Conservation (phyloP, 2,888 invertebrate genomes). For the Notocelia uddmanniana region DNA sequence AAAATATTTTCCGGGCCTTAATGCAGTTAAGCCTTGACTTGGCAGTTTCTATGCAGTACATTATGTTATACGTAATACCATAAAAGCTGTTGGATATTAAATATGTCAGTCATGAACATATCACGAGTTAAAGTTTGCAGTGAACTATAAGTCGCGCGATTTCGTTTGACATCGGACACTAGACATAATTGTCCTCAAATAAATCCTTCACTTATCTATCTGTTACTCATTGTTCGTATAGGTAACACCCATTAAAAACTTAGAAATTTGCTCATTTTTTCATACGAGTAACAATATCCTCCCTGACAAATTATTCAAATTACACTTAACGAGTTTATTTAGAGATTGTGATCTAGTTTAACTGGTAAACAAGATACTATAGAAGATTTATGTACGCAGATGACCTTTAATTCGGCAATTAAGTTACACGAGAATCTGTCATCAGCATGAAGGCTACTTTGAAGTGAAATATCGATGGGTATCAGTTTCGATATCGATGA, state of each 20-base stretch:
- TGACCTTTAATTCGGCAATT: conserved; percentile 36
- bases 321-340: conserved; percentile 12
- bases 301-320: neutral
- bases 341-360: conserved; percentile 34
- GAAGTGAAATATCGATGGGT: conserved; percentile 34
- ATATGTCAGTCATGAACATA: too few species aligned
- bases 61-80: too few species aligned
- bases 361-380: conserved; percentile 27
- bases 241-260: neutral
- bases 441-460: conserved; percentile 26
- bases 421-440: conserved; percentile 40
- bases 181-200: neutral
- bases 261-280: neutral
- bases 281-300: neutral
- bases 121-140: too few species aligned
- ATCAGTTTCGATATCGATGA: conserved; percentile 34
- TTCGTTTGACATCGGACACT: too few species aligned
- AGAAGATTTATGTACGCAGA: conserved; percentile 30
- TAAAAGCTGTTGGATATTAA: too few species aligned
- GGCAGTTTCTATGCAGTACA: too few species aligned
- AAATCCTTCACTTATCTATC: neutral
- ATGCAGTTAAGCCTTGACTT: too few species aligned
- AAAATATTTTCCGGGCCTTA: too few species aligned
- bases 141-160: too few species aligned
- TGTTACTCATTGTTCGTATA: neutral